Percentiles rank a stretch among this genome's conserved stretches.
Conservation (phyloP, 2,888 invertebrate species). For the Exocentrus adspersus region DNA sequence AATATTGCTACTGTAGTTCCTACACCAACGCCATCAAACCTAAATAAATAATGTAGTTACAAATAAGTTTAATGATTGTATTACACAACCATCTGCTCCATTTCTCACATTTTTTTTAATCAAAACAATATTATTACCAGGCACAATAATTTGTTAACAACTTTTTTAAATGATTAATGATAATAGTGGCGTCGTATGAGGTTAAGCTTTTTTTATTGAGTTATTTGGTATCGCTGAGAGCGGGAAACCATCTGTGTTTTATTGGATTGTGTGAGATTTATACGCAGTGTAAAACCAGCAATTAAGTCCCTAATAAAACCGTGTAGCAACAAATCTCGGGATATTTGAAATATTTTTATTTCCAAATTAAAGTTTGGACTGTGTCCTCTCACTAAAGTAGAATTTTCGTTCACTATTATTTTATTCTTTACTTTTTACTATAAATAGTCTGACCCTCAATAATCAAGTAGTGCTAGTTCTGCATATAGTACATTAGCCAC, state of each 20-base stretch:
- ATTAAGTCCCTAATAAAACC: constrained; percentile 48
- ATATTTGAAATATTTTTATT: constrained; percentile 42
- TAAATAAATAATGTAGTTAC: too few relatives aligned
- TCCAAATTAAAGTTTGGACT: constrained; percentile 14
- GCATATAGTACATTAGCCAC: too few relatives aligned
- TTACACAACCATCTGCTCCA: not conserved
- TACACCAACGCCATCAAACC: too few relatives aligned
- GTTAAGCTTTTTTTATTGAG: constrained; percentile 6
- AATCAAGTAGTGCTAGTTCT: too few relatives aligned
- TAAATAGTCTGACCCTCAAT: too few relatives aligned
- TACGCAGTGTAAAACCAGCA: constrained; percentile 45
- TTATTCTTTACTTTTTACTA: too few relatives aligned
- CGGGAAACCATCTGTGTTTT: constrained; percentile 43
- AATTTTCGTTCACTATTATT: too few relatives aligned
- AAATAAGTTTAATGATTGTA: too few relatives aligned
- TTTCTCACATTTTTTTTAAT: not conserved
- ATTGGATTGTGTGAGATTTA: constrained; percentile 47
- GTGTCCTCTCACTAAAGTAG: too few relatives aligned
- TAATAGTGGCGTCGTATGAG: constrained; percentile 7
- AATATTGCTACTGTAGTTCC: too few relatives aligned
- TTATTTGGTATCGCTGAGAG: constrained; percentile 14
- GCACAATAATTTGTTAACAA: constrained; percentile 11
- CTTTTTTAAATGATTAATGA: constrained; percentile 17
- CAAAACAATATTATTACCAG: not conserved
- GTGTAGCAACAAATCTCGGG: constrained; percentile 46